Evolutionary conservation across 1,140 invertebrate genomes (phyloP), one percentile per base, ranked within the genome.

Genomic region (Drosophila truncata): DNA sequence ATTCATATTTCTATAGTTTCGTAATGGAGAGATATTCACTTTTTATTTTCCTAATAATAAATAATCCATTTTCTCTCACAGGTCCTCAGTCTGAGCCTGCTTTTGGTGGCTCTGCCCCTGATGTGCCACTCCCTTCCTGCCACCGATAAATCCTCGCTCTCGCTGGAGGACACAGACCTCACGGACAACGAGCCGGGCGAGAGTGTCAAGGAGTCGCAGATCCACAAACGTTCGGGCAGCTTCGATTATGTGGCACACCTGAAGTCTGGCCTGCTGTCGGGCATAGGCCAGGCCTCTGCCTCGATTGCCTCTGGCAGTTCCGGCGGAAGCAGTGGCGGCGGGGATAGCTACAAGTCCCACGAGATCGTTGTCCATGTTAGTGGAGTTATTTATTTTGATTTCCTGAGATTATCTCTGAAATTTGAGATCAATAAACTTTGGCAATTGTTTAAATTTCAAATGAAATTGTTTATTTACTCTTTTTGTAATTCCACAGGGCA

Each of bases 291-390:
- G 29, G 94, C 94, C 13, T 93, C 94, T 0, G 93, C 94, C 4
- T 93, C 95, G 62, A 88, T 95, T 61, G 94, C 94, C 33, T 94
- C 93, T 0, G 94, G 94, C 14, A 94, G 94, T 74, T 95, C 94
- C 63, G 93, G 94, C 14, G 93, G 94, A 37, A 94, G 94, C 67
- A 92, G 88, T 49, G 70, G 94, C 50, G 93, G 93, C 18, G 93
- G 93, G 46, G 90, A 88, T 13, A 75, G 83, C 74, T 93, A 94
- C 91, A 93, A 93, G 42, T 86, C 86, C 69, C 84, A 91, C 39
- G 91, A 92, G 33, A 84, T 93, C 46, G 92, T 84, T 35, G 88
- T 90, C 9, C 92, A 92, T 75, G 94, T 94, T 82, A 92, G 91
- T 78, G 10, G 27, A 16, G 3, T n/a, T 35, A 16, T 35, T 35